Base-by-base conservation (phyloP, 2,113 vertebrate genomes). In the Phycodurus eques region DNA sequence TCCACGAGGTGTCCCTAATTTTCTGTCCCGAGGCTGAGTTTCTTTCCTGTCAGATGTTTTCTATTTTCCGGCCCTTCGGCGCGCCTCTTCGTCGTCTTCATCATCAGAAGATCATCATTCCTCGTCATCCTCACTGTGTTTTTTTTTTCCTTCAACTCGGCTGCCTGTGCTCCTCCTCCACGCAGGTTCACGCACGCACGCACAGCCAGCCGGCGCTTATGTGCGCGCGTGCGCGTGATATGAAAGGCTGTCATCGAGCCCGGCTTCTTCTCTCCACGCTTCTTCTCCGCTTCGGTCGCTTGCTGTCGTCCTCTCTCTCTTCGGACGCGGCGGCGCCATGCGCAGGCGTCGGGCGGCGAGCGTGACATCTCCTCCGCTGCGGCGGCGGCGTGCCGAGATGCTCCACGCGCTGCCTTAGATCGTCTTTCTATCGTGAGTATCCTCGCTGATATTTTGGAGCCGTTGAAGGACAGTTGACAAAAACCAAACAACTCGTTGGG, bases 101-200 rank as follows among this genome's bases (percentile, higher is more conserved):
- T 4, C 44, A 66, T 47, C 44, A 8, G n/a, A 8, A 0, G 8
- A 31, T 47, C 11, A 22, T 19, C n/a, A n/a, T 47, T 12, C 39
- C 56, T 31, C 39, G 20, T 46, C 53, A 13, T 35, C 35, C 15
- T 70, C 39, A 10, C 39, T 39, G 4, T 6, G n/a, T n/a, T n/a
- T 27, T 27, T 27, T 27, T 27, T 27, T 27, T 27, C 27, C 49
- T 68, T 68, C 11, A 33, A 35, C 31, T 33, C 35, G 8, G 19
- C 42, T 70, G 53, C 54, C 3, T 31, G 70, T 1, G 67, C 82
- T 68, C 74, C 82, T 81, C 83, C 86, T 78, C 81, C 77, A 71
- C 51, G 53, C 15, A 44, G n/a, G 39, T 74, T 67, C 56, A 53
- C 62, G 60, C 31, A 71, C 53, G 54, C 65, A 22, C 46, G 69